These are phyloP conservation scores for Rhingia rostrata DNA, from an alignment of 2,888 invertebrate genomes.

Conservation along the genomic window DNA sequence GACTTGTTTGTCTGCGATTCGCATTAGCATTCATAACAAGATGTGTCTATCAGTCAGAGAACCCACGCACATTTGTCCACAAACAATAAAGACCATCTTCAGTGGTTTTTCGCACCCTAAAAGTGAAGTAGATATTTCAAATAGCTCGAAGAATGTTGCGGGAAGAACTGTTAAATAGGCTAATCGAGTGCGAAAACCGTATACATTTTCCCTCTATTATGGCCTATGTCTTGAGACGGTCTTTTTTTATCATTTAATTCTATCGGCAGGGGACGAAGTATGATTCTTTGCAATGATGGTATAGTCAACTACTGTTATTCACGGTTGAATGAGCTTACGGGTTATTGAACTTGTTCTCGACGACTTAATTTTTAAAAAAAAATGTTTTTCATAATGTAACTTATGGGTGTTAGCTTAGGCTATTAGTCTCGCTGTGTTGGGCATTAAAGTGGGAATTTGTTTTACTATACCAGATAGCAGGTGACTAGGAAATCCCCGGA, in stretches of 20 bases:
- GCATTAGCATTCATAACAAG: conserved; percentile 45
- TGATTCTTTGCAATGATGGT: conserved; percentile 12
- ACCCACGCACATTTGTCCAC: not conserved
- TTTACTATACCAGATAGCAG: not conserved
- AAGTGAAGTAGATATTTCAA: conserved; percentile 5
- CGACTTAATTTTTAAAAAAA: conserved; percentile 55
- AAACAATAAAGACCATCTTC: conserved; percentile 4
- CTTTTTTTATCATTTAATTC: conserved; percentile 16
- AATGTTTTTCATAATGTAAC: conserved; percentile 32
- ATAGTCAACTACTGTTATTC: conserved; percentile 25
- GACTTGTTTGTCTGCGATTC: conserved; percentile 1
- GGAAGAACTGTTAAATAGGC: conserved; percentile 29
- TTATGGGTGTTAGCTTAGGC: conserved; percentile 58
- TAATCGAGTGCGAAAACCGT: conserved; percentile 47
- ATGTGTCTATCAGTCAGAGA: not conserved
- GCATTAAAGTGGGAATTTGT: conserved; percentile 55
- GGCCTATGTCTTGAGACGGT: not conserved
- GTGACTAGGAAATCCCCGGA: conserved; percentile 34
- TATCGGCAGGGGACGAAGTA: conserved; percentile 28
- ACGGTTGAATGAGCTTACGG: conserved; percentile 60
- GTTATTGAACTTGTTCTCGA: conserved; percentile 56
- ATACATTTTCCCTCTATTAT: not conserved
- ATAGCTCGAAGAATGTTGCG: not conserved
- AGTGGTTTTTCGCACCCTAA: conserved; percentile 17
- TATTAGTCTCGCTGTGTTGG: conserved; percentile 64